Percentiles rank a stretch among this genome's conserved stretches.
These are phyloP conservation scores for Garrulus glandarius DNA, from an alignment of 2,797 vertebrate species.

Conservation along the genomic window DNA sequence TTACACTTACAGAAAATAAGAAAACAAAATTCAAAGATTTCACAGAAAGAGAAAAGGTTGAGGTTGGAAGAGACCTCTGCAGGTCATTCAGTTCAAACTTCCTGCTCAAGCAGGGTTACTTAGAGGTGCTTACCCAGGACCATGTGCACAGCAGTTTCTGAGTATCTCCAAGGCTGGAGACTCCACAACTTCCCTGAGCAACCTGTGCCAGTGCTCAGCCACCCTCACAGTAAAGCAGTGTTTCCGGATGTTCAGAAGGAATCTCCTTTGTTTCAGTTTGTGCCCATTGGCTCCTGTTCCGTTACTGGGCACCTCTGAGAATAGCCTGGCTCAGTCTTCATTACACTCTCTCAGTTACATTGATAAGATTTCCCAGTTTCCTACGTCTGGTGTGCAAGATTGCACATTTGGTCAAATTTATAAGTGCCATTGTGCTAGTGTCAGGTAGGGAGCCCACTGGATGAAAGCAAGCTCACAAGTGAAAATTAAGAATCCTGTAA, in stretches of 20 bases:
- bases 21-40: background rate
- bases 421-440: background rate
- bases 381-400: background rate
- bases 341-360: background rate
- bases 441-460: accelerated
- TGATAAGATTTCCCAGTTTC: background rate
- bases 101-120: background rate
- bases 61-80: background rate
- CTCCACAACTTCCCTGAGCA: background rate
- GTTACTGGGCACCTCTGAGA: background rate
- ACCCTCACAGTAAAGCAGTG: background rate
- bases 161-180: background rate
- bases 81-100: background rate
- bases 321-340: background rate
- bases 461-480: background rate
- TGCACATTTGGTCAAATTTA: background rate
- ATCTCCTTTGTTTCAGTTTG: background rate
- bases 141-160: accelerated
- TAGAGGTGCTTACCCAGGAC: accelerated
- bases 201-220: background rate
- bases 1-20: background rate
- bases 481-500: background rate
- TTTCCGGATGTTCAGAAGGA: background rate
- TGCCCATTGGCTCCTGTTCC: background rate
- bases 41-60: background rate